A percentile compares a stretch with the other conserved stretches of the same genome.
phyloP scores from a whole-genome alignment of 2,113 vertebrate species.

The Abramis brama region DNA sequence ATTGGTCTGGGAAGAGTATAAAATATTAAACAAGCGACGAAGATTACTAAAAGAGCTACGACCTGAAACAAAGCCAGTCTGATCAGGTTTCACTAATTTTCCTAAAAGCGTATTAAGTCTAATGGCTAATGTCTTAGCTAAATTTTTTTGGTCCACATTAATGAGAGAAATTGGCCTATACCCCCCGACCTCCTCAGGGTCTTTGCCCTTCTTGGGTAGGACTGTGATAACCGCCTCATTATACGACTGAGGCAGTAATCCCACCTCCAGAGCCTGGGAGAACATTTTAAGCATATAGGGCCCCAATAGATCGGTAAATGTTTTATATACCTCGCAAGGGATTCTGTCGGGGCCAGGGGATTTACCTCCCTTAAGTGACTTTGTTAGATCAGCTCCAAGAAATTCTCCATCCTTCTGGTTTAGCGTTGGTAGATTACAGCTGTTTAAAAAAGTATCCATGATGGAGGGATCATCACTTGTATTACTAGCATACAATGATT shows the following conservation, averaged over 20 bases:
- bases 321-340: neutral
- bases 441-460: neutral
- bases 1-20: no score
- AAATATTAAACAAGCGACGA: neutral
- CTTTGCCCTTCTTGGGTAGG: neutral
- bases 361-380: neutral
- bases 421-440: neutral
- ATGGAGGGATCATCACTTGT: neutral
- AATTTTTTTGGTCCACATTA: neutral
- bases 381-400: neutral
- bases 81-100: slow-evolving; percentile 10
- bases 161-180: neutral
- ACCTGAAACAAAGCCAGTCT: slow-evolving; percentile 7
- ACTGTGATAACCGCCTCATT: neutral
- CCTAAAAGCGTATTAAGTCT: neutral
- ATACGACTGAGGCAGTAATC: neutral
- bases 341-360: neutral
- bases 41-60: neutral
- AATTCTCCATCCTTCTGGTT: neutral
- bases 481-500: neutral
- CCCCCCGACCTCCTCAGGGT: neutral
- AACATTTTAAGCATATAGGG: neutral
- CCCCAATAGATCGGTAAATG: neutral
- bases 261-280: neutral
- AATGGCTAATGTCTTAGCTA: neutral